phyloP scores from a whole-genome alignment of 1,140 invertebrate species.

The Apis mellifera region Amel_HAv3.1 CM009941.2:15104501-15105000 shows the following conservation, averaged over 20 bases:
- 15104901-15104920: conserved; percentile 63
- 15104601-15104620: conserved; percentile 38
- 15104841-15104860: neutral
- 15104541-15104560: neutral
- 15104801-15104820: neutral
- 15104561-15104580: neutral
- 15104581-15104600: neutral
- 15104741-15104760: neutral
- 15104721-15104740: neutral
- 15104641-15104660: conserved; percentile 5
- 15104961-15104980: conserved; percentile 83
- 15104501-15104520: neutral
- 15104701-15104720: conserved; percentile 5
- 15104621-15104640: conserved; percentile 57
- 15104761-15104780: neutral
- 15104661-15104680: conserved; percentile 26
- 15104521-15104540: neutral
- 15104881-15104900: conserved; percentile 61
- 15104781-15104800: neutral
- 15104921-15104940: conserved; percentile 79
- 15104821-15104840: neutral
- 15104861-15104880: neutral
- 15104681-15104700: conserved; percentile 42
- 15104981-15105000: conserved; percentile 88
- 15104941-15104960: conserved; percentile 86